phyloP scores from a whole-genome alignment of 2,797 vertebrate species.

The Selene dorsalis region DNA sequence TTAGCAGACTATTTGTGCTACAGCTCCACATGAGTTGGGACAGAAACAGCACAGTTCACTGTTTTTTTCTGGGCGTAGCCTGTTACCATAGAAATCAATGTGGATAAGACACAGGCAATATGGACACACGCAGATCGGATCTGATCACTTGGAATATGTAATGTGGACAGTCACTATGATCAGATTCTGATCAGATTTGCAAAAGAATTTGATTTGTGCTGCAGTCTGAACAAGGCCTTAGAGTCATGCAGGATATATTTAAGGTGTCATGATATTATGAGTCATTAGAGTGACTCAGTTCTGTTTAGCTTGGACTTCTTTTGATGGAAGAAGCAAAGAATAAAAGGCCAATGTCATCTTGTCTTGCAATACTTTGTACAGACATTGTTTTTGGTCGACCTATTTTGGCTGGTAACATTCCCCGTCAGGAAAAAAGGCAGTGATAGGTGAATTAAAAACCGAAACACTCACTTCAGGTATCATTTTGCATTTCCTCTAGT shows the following conservation, averaged over 20 bases:
- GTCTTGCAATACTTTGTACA: conserved; percentile 22
- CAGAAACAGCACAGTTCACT: no score
- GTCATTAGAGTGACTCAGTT: conserved; percentile 15
- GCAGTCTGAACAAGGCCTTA: no score
- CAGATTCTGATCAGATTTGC: no score
- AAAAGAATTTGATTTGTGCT: no score
- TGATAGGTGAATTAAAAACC: conserved; percentile 31
- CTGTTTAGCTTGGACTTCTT: conserved; percentile 21
- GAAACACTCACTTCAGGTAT: conserved; percentile 36
- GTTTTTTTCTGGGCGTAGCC: no score
- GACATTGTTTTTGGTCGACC: conserved; percentile 36
- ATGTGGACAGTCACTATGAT: no score
- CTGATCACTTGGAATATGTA: no score
- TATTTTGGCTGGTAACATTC: conserved; percentile 14
- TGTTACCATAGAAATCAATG: no score
- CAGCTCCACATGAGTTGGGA: no score
- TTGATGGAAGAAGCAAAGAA: conserved; percentile 1
- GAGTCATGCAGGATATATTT: conserved; percentile 8
- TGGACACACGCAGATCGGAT: no score
- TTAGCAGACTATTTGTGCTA: no score
- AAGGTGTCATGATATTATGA: conserved; percentile 30
- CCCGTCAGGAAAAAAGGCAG: conserved; percentile 27
- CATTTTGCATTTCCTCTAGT: conserved; percentile 40
- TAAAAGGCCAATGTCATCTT: conserved; percentile 16
- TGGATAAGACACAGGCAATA: no score